A percentile compares a stretch with the other conserved stretches of the same genome.
phyloP scores from a whole-genome alignment of 2,888 invertebrate genomes.

The Eupithecia abbreviata region DNA sequence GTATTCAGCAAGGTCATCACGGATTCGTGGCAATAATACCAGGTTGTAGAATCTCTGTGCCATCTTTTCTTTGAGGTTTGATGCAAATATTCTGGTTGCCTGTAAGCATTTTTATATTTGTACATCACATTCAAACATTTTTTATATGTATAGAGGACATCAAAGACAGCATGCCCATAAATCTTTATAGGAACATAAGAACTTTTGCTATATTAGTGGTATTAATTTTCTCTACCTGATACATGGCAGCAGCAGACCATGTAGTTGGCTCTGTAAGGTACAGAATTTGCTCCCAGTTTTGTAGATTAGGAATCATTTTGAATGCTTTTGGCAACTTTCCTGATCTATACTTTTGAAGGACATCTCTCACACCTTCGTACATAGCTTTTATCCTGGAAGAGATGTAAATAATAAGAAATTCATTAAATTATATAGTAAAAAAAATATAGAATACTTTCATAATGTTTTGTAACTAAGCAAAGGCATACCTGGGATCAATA shows the following conservation, averaged over 20 bases:
- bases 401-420: neutral
- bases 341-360: conserved; percentile 94
- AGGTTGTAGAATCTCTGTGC: conserved; percentile 97
- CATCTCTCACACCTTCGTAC: conserved; percentile 95
- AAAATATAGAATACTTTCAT: neutral
- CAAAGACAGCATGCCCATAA: neutral
- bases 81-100: conserved; percentile 97
- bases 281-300: conserved; percentile 97
- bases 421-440: too few species aligned
- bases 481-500: conserved; percentile 88
- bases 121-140: neutral
- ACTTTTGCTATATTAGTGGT: neutral
- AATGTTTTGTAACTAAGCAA: neutral
- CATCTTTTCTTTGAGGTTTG: conserved; percentile 97
- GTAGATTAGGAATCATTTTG: conserved; percentile 95
- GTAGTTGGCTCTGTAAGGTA: conserved; percentile 94
- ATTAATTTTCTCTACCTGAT: conserved; percentile 83
- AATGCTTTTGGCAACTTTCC: conserved; percentile 99
- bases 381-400: conserved; percentile 87
- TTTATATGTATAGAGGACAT: neutral
- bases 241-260: conserved; percentile 99
- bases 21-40: conserved; percentile 94
- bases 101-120: conserved; percentile 56
- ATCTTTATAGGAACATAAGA: neutral
- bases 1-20: conserved; percentile 98